Percentiles rank a stretch among this genome's conserved stretches.
Evolutionary conservation across 2,113 vertebrate genomes (phyloP).

Genomic region (Sinocyclocheilus grahami): DNA sequence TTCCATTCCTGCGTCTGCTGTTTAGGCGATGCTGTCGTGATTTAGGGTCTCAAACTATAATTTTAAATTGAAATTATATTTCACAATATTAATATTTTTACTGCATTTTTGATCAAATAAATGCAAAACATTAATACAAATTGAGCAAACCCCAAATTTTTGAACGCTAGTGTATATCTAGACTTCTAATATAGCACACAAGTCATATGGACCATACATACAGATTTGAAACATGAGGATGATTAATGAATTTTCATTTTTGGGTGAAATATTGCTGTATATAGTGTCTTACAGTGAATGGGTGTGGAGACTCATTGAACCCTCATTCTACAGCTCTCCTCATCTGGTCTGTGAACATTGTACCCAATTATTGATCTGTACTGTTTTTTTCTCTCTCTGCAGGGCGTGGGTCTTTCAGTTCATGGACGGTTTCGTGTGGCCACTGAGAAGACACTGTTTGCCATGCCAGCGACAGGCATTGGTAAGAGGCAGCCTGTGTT

Average conservation of each 20-base stretch:
- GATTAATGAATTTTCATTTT: neutral
- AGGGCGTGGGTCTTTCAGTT: slow-evolving; percentile 94
- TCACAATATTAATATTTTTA: too few relatives aligned
- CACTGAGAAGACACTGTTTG: slow-evolving; percentile 92
- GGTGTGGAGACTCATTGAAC: neutral
- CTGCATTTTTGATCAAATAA: too few relatives aligned
- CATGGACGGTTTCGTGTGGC: slow-evolving; percentile 92
- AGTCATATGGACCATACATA: too few relatives aligned
- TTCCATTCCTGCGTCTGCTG: neutral
- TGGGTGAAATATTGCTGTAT: neutral
- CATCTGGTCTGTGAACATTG: neutral
- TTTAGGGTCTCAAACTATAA: slow-evolving; percentile 14
- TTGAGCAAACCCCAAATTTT: too few relatives aligned
- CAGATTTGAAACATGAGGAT: neutral
- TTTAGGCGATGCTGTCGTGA: neutral
- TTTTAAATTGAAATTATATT: too few relatives aligned
- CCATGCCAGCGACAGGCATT: slow-evolving; percentile 97
- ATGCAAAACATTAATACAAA: too few relatives aligned
- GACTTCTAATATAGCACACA: too few relatives aligned
- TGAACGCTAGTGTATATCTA: too few relatives aligned
- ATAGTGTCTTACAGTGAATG: neutral
- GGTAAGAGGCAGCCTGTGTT: slow-evolving; percentile 75
- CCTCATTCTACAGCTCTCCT: neutral
- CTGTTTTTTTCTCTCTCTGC: slow-evolving; percentile 34
- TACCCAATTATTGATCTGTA: slow-evolving; percentile 12